Evolutionary conservation across 2,797 vertebrate species (phyloP), one percentile per base, ranked within the genome.

Genomic region (Apogon hyalosoma): DNA sequence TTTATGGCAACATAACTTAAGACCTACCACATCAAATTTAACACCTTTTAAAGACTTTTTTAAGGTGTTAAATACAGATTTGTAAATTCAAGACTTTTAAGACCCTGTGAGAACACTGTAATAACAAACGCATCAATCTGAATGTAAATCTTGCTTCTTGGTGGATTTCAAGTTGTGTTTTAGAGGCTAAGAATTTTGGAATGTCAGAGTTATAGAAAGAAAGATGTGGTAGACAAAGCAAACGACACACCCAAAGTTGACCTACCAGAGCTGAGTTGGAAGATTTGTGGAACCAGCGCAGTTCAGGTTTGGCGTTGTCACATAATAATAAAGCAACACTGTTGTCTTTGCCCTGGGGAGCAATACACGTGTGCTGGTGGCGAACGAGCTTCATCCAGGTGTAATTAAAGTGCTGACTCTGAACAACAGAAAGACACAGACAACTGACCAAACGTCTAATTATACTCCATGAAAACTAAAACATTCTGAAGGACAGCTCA

Each of bases 381-480:
- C 80, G 94, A 74, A 99, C 57, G 51, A 93, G 90, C 84, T 89
- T 92, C 89, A 97, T 83, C 98, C 98, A 99, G 9, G 96, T 97
- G 74, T 97, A 97, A 91, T 95, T 97, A 89, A 99, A 98, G 55
- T 92, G 87, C 60, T 98, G 97, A 84, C 61, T 91, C 94, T 94
- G 67, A 70, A 77, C 4, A 53, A 12, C 12, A 62, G 51, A 50
- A 16, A 67, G 42, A 39, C 31, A 69, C 24, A 53, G 11, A 63
- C 7, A 31, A 50, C 55, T 38, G 12, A 52, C 8, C 13, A 42
- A 55, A 42, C 18, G 33, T 76, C 31, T 75, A 75, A 84, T 86
- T 63, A 75, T 2, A 21, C 42, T 53, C 6, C 45, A 68, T 47
- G 53, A 75, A 75, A 72, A 66, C 15, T 69, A 53, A 57, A 55